Percentiles rank a stretch among this genome's conserved stretches.
phyloP scores from a whole-genome alignment of 1,140 invertebrate genomes.

The Sitobion miscanthi region DNA sequence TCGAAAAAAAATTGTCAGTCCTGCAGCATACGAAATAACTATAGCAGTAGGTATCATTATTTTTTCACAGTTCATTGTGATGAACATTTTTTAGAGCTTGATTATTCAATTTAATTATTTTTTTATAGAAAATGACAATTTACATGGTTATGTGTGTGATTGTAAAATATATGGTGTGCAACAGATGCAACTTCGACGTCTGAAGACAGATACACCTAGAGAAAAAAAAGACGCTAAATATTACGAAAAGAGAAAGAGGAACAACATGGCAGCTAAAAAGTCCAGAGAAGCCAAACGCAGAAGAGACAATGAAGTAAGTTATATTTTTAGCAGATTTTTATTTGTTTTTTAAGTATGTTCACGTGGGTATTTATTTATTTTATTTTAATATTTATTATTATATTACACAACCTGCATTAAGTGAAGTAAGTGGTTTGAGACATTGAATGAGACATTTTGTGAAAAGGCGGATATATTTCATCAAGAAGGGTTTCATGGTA shows the following conservation, averaged over 20 bases:
- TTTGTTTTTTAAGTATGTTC: neutral
- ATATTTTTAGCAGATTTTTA: neutral
- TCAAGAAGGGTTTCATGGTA: too few species aligned
- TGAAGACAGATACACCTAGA: conserved; percentile 3
- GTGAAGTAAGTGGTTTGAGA: too few species aligned
- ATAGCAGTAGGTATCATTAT: neutral
- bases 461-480: too few species aligned
- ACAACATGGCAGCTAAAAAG: conserved; percentile 91
- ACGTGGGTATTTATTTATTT: too few species aligned
- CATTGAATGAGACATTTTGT: too few species aligned
- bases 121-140: conserved; percentile 14
- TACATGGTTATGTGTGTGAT: neutral
- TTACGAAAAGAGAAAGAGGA: conserved; percentile 82
- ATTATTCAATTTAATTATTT: neutral
- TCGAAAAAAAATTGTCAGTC: neutral
- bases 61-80: neutral
- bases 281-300: conserved; percentile 84
- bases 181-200: neutral
- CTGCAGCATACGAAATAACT: neutral
- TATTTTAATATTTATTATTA: too few species aligned
- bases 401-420: too few species aligned
- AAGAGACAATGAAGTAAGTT: conserved; percentile 79
- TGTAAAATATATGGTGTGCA: neutral
- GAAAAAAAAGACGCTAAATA: conserved; percentile 85
- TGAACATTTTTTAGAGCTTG: neutral